Evolutionary conservation across 2,113 vertebrate species (phyloP).

Genomic region (Reinhardtius hippoglossoides): DNA sequence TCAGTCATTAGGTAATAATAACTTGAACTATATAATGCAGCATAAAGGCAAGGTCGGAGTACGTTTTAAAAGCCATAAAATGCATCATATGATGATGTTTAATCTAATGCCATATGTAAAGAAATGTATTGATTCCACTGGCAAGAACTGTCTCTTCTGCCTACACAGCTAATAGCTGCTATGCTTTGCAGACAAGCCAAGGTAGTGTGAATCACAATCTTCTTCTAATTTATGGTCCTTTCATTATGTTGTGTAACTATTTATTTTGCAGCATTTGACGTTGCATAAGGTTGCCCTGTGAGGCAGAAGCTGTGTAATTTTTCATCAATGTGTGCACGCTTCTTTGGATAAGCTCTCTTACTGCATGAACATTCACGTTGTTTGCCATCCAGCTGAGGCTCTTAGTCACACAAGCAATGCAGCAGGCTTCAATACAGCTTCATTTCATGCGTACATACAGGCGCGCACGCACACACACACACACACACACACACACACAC

Average conservation of each 20-base stretch:
- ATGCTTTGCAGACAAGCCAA: neutral
- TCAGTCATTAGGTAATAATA: constrained; percentile 27
- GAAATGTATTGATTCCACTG: too few relatives aligned
- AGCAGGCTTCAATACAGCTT: constrained; percentile 50
- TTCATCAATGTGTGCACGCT: constrained; percentile 10
- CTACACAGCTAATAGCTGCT: neutral
- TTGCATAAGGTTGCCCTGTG: constrained; percentile 34
- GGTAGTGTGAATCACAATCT: neutral
- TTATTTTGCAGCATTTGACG: constrained; percentile 5
- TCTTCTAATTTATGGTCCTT: neutral
- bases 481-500: constrained; percentile 3
- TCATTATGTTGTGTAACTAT: constrained; percentile 25
- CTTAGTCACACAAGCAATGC: constrained; percentile 53
- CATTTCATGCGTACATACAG: constrained; percentile 28
- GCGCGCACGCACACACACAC: neutral
- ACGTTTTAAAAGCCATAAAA: too few relatives aligned
- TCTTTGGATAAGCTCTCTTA: constrained; percentile 32
- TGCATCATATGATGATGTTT: too few relatives aligned
- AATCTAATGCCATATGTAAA: too few relatives aligned
- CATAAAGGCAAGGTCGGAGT: neutral
- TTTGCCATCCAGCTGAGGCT: constrained; percentile 65
- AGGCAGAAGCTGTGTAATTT: constrained; percentile 42
- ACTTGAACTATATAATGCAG: neutral
- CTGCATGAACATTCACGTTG: constrained; percentile 8
- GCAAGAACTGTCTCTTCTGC: too few relatives aligned